Evolutionary conservation across 2,797 vertebrate species (phyloP).

Genomic region (Australoheros facetus): DNA sequence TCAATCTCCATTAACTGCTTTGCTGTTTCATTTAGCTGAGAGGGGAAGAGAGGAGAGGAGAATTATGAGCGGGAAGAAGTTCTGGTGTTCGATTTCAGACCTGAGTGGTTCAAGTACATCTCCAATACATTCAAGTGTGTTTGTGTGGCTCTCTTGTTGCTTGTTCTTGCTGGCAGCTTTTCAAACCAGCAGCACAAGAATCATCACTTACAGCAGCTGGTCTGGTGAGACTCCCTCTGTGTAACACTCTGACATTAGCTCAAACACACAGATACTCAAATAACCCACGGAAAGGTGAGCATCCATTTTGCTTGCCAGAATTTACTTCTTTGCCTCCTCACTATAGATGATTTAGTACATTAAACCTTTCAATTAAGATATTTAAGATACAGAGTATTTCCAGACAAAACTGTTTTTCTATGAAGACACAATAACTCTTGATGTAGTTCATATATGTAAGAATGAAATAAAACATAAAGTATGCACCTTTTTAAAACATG

Average conservation of each 20-base stretch:
- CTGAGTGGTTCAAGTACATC: conserved; percentile 38
- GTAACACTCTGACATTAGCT: conserved; percentile 28
- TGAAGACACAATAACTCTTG: neutral
- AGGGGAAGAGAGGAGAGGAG: neutral
- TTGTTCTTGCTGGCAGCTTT: conserved; percentile 49
- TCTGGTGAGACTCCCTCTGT: conserved; percentile 31
- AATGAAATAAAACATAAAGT: no score
- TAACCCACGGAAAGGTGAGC: conserved; percentile 13
- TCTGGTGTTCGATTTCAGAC: conserved; percentile 38
- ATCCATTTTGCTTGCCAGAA: neutral
- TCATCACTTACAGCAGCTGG: conserved; percentile 53
- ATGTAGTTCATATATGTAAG: no score
- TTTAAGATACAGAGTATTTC: neutral
- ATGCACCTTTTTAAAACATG: neutral
- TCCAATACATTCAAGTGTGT: conserved; percentile 22
- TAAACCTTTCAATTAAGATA: neutral
- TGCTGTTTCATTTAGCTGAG: conserved; percentile 93
- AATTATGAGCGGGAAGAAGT: neutral
- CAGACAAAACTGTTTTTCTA: accelerated
- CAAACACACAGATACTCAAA: conserved; percentile 26
- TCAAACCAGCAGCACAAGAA: conserved; percentile 52
- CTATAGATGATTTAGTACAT: neutral
- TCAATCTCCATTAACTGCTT: conserved; percentile 98
- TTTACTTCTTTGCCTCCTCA: neutral
- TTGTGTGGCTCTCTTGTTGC: conserved; percentile 36